Evolutionary conservation across 1,140 invertebrate genomes (phyloP), one percentile per base, ranked within the genome.

Genomic region (Ceratina australensis): DNA sequence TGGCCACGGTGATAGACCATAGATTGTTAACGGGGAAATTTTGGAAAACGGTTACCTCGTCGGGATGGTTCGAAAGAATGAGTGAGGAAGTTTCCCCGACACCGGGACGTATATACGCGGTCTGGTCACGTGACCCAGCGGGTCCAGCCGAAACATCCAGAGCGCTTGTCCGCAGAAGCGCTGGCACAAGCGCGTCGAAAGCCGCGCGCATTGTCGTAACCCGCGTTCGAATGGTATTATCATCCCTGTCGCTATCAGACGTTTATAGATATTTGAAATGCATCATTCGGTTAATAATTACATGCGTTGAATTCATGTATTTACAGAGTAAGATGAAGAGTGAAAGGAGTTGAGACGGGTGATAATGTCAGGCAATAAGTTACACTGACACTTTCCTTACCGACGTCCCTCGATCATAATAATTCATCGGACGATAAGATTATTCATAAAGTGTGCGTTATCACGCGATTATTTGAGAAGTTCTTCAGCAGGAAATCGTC

Each of bases 41-140:
- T 20, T 42, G 33, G 33, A 33, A 67, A 81, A 81, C 52, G 28
- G 20, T 54, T 65, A 82, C 77, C 72, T 85, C 82, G 71, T 83
- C 80, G 80, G 26, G 76, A 85, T 87, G 79, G 76, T 85, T 82
- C 78, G 83, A 87, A 84, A 84, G 87, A 88, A 85, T 82, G 84
- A 90, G 85, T 90, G 90, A 85, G 82, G 80, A 88, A 81, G 83
- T 86, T 83, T 79, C 73, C 33, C 8, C 81, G 64, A 78, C 69
- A 72, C 65, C 61, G 61, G 60, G 42, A 24, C 54, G 86, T 90
- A 90, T 91, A 91, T 90, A 90, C 82, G 84, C 81, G 75, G 57
- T 59, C 28, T 3, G 47, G 78, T 89, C 88, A 88, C 87, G 84
- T 89, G 89, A 75, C 57, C 13, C 13, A 7, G 47, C 22, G 16